Conservation (phyloP, 2,797 vertebrate genomes). For the Heteromormyrus szaboi region DNA sequence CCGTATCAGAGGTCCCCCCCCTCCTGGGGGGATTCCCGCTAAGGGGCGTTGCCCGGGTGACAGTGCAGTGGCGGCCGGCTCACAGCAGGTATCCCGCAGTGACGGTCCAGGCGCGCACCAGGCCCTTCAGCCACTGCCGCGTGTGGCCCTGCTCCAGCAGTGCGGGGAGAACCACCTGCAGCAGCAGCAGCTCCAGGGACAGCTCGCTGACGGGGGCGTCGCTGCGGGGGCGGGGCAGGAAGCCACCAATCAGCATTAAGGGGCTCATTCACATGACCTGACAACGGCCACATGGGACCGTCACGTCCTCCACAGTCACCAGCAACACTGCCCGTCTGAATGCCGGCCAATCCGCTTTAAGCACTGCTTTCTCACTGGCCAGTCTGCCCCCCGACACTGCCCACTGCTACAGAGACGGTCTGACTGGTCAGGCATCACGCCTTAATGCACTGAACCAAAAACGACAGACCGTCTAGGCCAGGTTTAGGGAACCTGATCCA, state of each 20-base stretch:
- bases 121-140: slow-evolving; percentile 89
- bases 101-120: slow-evolving; percentile 90
- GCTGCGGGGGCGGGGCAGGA: slow-evolving; percentile 39
- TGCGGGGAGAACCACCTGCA: slow-evolving; percentile 79
- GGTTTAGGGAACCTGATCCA: background rate
- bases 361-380: background rate
- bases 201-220: slow-evolving; percentile 84
- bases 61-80: slow-evolving; percentile 42
- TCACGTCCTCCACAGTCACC: background rate
- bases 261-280: background rate
- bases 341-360: background rate
- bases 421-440: background rate
- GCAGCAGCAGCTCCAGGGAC: slow-evolving; percentile 75
- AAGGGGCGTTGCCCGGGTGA: background rate
- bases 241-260: slow-evolving; percentile 4
- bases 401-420: background rate
- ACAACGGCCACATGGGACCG: background rate
- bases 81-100: slow-evolving; percentile 86
- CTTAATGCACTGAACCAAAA: background rate
- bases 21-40: background rate
- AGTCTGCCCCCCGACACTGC: background rate
- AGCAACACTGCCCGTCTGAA: background rate
- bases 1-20: background rate
- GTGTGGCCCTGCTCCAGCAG: slow-evolving; percentile 82
- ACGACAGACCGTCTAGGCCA: background rate